Base-by-base conservation (phyloP, 2,888 invertebrate species). In the Polymixis flavicincta region DNA sequence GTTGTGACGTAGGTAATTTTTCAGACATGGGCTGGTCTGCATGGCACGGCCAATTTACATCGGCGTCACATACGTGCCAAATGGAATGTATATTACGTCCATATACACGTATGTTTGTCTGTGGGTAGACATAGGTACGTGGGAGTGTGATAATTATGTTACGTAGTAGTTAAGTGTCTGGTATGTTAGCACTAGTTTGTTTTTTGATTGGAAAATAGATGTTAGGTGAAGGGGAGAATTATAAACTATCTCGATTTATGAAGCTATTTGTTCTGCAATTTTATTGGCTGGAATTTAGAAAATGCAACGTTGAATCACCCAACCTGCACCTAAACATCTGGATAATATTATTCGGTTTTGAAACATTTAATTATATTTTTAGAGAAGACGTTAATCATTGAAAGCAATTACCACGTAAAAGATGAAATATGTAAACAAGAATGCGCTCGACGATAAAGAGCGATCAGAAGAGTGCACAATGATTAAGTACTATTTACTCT, bases 401-500 rank as follows among this genome's bases (percentile, higher is more conserved):
- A 52, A n/a, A 28, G 5, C n/a, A 14, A 59, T 45, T 64, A 25
- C 5, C 19, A 57, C 2, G 25, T 42, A 50, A 0, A 55, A 32
- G 9, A 68, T 45, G 9, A 48, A 48, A 60, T 50, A 63, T 52
- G 42, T 14, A 48, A 42, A 66, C n/a, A 45, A 45, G 25, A 37
- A 54, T 37, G 45, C 22, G 57, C 54, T 37, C 9, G 22, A 68
- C 11, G 4, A 25, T 67, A 61, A 32, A 55, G 13, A 74, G n/a
- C 45, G 52, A 63, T 74, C 74, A 85, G 79, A 82, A 72, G 76
- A 85, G 75, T 72, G 76, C 69, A 76, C 66, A 85, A 73, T 69
- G 72, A 82, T 80, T n/a, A 60, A 77, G 52, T 70, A 67, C 52
- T 84, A 74, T 87, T 74, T 66, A 71, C 65, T 73, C 13, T 55